Evolutionary conservation across 2,888 invertebrate species (phyloP).

Genomic region (Andrena bucephala): DNA sequence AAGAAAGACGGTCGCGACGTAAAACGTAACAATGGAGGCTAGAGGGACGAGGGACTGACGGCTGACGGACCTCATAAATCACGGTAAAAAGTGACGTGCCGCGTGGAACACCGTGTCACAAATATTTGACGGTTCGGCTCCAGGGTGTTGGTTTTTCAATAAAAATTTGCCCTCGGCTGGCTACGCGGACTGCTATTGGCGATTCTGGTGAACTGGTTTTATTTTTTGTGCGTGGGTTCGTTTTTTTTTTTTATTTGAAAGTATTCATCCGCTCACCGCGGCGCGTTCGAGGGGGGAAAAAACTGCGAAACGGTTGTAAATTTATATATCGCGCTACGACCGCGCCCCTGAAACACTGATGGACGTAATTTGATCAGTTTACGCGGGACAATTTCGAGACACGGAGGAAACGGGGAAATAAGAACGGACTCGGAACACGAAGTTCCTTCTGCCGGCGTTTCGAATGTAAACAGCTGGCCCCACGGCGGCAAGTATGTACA

Average conservation of each 20-base stretch:
- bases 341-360: constrained; percentile 34
- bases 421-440: constrained; percentile 26
- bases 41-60: constrained; percentile 53
- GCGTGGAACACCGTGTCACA: constrained; percentile 29
- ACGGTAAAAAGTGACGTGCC: constrained; percentile 41
- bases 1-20: constrained; percentile 16
- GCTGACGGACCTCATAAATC: constrained; percentile 67
- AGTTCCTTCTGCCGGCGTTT: constrained; percentile 37
- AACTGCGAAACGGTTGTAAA: background rate
- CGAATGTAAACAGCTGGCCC: constrained; percentile 41
- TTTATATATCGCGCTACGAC: constrained; percentile 9
- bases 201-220: background rate
- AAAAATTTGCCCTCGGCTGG: constrained; percentile 22
- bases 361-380: constrained; percentile 43
- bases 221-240: background rate
- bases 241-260: constrained; percentile 4
- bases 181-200: background rate
- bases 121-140: constrained; percentile 44
- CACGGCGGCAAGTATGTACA: constrained; percentile 44
- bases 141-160: constrained; percentile 26
- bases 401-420: constrained; percentile 26
- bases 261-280: background rate
- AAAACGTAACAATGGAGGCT: constrained; percentile 53
- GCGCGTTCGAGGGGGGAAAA: background rate
- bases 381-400: constrained; percentile 14